Base-by-base conservation (phyloP, 2,797 vertebrate species). In the Artibeus lituratus region DNA sequence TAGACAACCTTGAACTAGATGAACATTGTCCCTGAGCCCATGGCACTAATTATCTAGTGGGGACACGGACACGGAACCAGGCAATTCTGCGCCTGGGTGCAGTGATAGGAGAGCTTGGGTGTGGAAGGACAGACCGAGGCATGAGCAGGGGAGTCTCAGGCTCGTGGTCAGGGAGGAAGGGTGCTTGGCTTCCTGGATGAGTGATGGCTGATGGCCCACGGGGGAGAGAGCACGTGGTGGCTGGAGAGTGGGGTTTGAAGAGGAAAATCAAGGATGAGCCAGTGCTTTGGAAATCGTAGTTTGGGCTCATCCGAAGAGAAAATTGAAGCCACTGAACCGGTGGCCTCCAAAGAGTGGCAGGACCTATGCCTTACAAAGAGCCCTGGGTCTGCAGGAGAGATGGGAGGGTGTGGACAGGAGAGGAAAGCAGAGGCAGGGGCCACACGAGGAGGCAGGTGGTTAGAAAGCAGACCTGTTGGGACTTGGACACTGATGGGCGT, bases 1-100 rank as follows among this genome's bases (percentile, higher is more conserved):
- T 62, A 90, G 92, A 73, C 19, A 39, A 49, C 72, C 35, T 35
- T 76, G 81, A 82, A 73, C 73, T 76, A n/a, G 57, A 87, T 9
- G 21, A 24, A 21, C 1, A 1, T 0, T 4, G 55, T 51, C 26
- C 32, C 47, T 37, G 81, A 32, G 26, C 42, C 39, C 35, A 8
- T 1, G 21, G 49, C 8, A 14, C 42, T 37, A 9, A 70, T 47
- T 2, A 7, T 86, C 87, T 39, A 6, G 32, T 8, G 59, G 51
- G n/a, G 24, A 77, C 10, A 11, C 26, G 7, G 67, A 37, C 39
- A 16, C 32, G 53, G 82, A 90, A 15, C 18, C 5, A 0, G 53
- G 69, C 21, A 8, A 12, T 72, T 69, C 15, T 14, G 53, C 39
- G 19, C 1, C 2, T 62, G 35, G 59, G 18, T 6, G 1, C 47